Evolutionary conservation across 2,113 vertebrate species (phyloP), one percentile per base, ranked within the genome.

Genomic region (Hepsetus odoe): DNA sequence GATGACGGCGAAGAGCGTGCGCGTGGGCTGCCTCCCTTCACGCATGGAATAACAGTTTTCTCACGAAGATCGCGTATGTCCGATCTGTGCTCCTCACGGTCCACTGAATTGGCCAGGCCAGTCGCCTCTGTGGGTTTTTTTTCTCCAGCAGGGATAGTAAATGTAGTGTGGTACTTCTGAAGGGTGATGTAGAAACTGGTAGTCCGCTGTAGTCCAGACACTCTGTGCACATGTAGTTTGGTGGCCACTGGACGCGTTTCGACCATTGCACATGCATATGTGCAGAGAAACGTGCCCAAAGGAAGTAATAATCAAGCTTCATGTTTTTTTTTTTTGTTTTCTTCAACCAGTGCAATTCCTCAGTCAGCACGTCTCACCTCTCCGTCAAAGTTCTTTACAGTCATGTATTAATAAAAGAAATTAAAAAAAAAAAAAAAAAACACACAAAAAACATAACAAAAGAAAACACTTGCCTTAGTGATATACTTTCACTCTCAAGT

Each of bases 181-280:
- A 59, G 68, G 72, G 49, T 62, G 30, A 59, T 42, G 58, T 75
- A 76, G 35, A 67, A 72, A 75, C 53, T 20, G 74, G 76, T 55
- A 24, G 51, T 74, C 73, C 71, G 51, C 55, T 62, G 49, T 18
- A 35, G 67, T 83, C 77, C 81, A 53, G 81, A 44, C 72, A 24
- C 62, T 72, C 77, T 55, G 73, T 73, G 82, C 82, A 83, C 82
- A 80, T 73, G 81, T 71, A 83, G 67, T 83, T 82, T 68, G 28
- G 33, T 68, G 73, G 82, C 77, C 24, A 59, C 77, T 77, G 68
- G 82, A 72, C 74, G 72, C 74, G 35, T 42, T 68, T 82, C 76
- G 73, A 76, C 80, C 80, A 49, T 73, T 80, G 82, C 83, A 77
- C 83, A 85, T 85, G 83, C 83, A 82, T 77, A 77, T 64, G 83